Evolutionary conservation across 2,797 vertebrate genomes (phyloP), one percentile per base, ranked within the genome.

Genomic region (Poecile montanus): DNA sequence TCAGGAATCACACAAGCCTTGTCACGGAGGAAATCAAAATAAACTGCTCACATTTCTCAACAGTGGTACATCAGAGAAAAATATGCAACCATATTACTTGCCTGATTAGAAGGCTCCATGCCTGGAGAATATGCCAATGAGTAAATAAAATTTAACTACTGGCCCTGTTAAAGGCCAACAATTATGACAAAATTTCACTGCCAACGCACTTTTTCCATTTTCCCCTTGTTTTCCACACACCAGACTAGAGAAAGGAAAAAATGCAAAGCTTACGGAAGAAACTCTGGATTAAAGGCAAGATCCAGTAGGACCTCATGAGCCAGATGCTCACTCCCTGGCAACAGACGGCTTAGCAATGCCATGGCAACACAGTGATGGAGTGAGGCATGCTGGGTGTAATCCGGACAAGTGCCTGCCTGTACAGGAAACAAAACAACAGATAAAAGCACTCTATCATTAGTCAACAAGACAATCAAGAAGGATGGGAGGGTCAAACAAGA

Each of bases 321-420:
- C 89, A 99, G 93, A 97, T 98, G 97, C 97, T 99, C 99, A 27
- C 98, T 99, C 93, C 99, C 99, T 13, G 99, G 99, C 87, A 99
- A 97, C 85, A 99, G 97, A 97, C 98, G 98, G 51, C 98, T 98
- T 77, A 99, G 97, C 85, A 99, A 97, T 26, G 97, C 97, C 96
- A 99, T 97, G 54, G 98, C 98, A 97, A 99, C 94, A 79, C 98
- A 97, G 96, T 99, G 99, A 97, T 98, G 98, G 61, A 99, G 98
- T 1, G 98, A 97, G 36, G 98, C 97, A 29, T 97, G 97, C 85
- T 97, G 97, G 27, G 97, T 95, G 11, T 98, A 97, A 84, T 98
- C 97, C 11, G 96, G 93, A 76, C 98, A 98, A 94, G 95, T 13
- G 12, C 90, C 91, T 95, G 98, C 98, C 99, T 99, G 97, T 44